Base-by-base conservation (phyloP, 1,140 invertebrate genomes). In the Nomia melanderi region DNA sequence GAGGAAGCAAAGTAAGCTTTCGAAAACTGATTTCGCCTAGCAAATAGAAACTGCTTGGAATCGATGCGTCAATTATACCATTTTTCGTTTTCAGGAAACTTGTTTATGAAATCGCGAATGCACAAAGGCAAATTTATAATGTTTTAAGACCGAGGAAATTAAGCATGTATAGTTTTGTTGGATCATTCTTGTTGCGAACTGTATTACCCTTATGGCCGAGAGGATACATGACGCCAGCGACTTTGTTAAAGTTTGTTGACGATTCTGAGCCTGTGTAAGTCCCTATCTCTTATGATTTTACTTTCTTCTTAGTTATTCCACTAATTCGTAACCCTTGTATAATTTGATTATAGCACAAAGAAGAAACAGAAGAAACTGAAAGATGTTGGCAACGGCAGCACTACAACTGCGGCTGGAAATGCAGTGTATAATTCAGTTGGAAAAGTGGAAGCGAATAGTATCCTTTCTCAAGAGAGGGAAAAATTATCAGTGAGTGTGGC, bases 141-240 rank as follows among this genome's bases (percentile, higher is more conserved):
- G 88, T 92, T 65, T 83, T 90, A 25, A 93, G 92, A 87, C 89
- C 92, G 11, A 90, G 93, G 36, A 93, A 93, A 75, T 93, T 93
- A 85, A 92, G 91, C 39, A 89, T 93, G 39, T 94, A 94, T 74
- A 92, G 93, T 39, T 94, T 93, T 81, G 86, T 95, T 29, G 90
- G 86, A 23, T 80, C 89, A 0, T 95, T 93, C 75, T 88, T 95
- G 33, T 91, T 94, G 44, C 82, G 88, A 17, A 93, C 94, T 88
- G 91, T 95, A 20, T 91, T 93, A 78, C 88, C 91, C 50, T 77
- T 95, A 17, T 95, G 94, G 94, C 94, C 94, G 5, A 85, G 91
- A 65, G 94, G 94, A 7, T 95, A 94, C 92, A 94, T 95, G 92
- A 90, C 79, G 53, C 72, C 88, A 31, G 60, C 82, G 31, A 86